Percentiles rank a stretch among this genome's conserved stretches.
Conservation (phyloP, 2,797 vertebrate species). For the Vireo griseus region DNA sequence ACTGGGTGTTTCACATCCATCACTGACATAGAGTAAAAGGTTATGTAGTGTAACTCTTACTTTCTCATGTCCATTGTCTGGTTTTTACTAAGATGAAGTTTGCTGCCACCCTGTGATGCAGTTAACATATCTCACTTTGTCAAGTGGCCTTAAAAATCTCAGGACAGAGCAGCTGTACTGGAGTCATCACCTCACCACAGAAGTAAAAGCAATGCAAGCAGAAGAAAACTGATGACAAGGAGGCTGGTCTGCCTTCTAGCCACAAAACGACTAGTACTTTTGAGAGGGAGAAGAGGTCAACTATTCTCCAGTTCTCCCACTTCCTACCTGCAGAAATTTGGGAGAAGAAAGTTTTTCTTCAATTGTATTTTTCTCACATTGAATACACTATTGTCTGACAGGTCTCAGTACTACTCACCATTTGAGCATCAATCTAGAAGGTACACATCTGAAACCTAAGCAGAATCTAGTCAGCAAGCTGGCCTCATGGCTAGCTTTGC, state of each 20-base stretch:
- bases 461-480: neutral
- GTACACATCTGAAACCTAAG: neutral
- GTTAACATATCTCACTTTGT: neutral
- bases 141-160: neutral
- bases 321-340: neutral
- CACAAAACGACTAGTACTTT: neutral
- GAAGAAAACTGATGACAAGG: neutral
- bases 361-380: neutral
- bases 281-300: neutral
- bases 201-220: neutral
- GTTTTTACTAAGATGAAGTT: neutral
- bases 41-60: rapidly evolving
- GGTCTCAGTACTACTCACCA: neutral
- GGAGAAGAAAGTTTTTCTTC: neutral
- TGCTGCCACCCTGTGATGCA: neutral
- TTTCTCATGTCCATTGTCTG: neutral
- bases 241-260: neutral
- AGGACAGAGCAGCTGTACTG: neutral
- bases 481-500: rapidly evolving
- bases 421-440: neutral
- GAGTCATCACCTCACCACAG: neutral
- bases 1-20: neutral
- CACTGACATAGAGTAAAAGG: neutral
- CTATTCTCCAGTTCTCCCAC: neutral
- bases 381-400: neutral